Evolutionary conservation across 1,140 invertebrate species (phyloP).

Genomic region (Nephila pilipes): DNA sequence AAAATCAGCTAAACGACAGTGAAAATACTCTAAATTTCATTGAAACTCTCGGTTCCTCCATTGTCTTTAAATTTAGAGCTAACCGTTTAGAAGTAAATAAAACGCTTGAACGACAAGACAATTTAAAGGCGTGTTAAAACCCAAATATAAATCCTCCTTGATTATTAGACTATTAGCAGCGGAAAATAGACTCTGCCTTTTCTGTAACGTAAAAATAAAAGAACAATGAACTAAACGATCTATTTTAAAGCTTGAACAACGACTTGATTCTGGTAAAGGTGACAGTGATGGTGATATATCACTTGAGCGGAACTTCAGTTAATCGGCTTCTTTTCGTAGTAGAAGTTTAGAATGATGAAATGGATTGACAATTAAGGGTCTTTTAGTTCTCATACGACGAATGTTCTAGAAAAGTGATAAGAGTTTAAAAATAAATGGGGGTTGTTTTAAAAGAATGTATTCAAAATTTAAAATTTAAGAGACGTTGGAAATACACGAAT

Average conservation of each 20-base stretch:
- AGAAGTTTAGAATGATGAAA: not conserved
- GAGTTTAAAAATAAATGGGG: too few species aligned
- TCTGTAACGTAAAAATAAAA: not conserved
- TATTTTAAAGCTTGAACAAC: constrained; percentile 14
- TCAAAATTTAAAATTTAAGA: too few species aligned
- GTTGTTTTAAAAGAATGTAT: too few species aligned
- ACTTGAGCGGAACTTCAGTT: not conserved
- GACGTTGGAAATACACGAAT: too few species aligned
- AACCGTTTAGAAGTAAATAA: not conserved
- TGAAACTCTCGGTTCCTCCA: too few species aligned
- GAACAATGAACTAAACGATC: constrained; percentile 1
- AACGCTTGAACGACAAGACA: not conserved
- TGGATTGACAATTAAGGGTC: not conserved
- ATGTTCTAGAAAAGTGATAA: too few species aligned
- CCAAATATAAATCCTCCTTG: not conserved
- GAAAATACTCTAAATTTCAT: too few species aligned
- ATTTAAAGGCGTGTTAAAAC: not conserved
- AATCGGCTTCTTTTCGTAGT: not conserved
- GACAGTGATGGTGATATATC: not conserved
- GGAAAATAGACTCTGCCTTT: not conserved
- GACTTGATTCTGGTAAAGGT: not conserved
- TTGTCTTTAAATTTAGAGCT: too few species aligned
- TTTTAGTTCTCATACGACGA: not conserved
- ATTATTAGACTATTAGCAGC: not conserved
- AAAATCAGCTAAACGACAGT: too few species aligned